phyloP scores from a whole-genome alignment of 2,888 invertebrate genomes.

The Exocentrus adspersus region DNA sequence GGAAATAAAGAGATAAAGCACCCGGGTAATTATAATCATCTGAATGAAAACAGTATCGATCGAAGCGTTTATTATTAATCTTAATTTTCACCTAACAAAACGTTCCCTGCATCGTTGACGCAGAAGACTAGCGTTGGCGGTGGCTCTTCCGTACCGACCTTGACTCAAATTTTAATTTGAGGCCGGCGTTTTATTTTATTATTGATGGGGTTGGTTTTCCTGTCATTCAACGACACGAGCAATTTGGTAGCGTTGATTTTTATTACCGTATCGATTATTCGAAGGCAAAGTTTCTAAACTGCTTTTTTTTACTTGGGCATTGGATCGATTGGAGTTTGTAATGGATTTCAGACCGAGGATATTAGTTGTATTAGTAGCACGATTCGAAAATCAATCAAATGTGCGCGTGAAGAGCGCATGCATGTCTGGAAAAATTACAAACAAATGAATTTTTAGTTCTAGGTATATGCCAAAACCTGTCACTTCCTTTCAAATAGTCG shows the following conservation, averaged over 20 bases:
- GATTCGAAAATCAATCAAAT: slow-evolving; percentile 3
- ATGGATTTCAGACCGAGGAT: neutral
- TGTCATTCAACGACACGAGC: neutral
- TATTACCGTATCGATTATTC: neutral
- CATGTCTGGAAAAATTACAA: too few relatives aligned
- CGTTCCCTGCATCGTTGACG: slow-evolving; percentile 6
- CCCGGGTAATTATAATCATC: neutral
- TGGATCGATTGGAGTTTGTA: neutral
- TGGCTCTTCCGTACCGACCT: slow-evolving; percentile 3
- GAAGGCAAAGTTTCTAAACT: neutral
- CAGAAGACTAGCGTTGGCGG: neutral
- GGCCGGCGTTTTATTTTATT: neutral
- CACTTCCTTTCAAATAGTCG: too few relatives aligned
- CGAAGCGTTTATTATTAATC: slow-evolving; percentile 10
- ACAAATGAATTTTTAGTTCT: too few relatives aligned
- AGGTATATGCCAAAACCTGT: too few relatives aligned
- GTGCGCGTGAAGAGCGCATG: too few relatives aligned
- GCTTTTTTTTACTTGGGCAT: neutral
- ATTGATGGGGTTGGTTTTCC: neutral
- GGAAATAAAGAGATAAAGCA: neutral
- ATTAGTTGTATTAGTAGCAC: neutral
- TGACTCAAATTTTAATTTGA: slow-evolving; percentile 12
- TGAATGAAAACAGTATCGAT: slow-evolving; percentile 15
- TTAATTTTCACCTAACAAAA: slow-evolving; percentile 19
- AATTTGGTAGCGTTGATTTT: too few relatives aligned